Base-by-base conservation (phyloP, 2,113 vertebrate species). In the Picathartes gymnocephalus region DNA sequence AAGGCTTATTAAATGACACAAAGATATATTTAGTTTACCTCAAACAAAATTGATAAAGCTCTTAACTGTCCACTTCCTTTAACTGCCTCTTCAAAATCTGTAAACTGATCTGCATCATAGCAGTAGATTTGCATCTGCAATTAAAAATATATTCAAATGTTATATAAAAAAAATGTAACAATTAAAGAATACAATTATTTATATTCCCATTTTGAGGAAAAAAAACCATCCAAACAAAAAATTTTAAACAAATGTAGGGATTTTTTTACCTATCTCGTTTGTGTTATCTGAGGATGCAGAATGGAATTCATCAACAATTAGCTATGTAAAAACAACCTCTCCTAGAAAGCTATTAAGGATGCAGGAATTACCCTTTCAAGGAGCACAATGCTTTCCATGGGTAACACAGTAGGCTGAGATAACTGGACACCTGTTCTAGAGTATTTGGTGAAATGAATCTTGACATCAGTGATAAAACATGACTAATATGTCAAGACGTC, bases 91-190 rank as follows among this genome's bases (percentile, higher is more conserved):
- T 99, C 98, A 22, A 99, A 97, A 94, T 98, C 98, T 91, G 97
- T 96, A 96, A 98, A 99, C 50, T 93, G 97, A 85, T 98, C 96
- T 7, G 91, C 95, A 90, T 99, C 98, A 70, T 98, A 99, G 96
- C 99, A 99, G 97, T 99, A 99, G 97, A 99, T 99, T 97, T 99
- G 99, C 99, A 99, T 99, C 99, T 99, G 96, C 27, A 97, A 97
- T 92, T 30, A 74, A 35, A 97, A 96, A n/a, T 9, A 79, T 9
- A 51, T 93, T 96, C 17, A 86, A 86, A 93, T 58, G 18, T 81
- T 88, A 90, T 3, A 44, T 17, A 24, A 37, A 28, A 28, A 28
- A 22, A 6, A 4, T 7, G 28, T 3, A 27, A 60, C 48, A 71
- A 42, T 4, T n/a, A 44, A 79, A 35, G 15, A 83, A 7, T 54